These are phyloP conservation scores for Pardalotus punctatus DNA, from an alignment of 2,113 vertebrate species.

Conservation along the genomic window DNA sequence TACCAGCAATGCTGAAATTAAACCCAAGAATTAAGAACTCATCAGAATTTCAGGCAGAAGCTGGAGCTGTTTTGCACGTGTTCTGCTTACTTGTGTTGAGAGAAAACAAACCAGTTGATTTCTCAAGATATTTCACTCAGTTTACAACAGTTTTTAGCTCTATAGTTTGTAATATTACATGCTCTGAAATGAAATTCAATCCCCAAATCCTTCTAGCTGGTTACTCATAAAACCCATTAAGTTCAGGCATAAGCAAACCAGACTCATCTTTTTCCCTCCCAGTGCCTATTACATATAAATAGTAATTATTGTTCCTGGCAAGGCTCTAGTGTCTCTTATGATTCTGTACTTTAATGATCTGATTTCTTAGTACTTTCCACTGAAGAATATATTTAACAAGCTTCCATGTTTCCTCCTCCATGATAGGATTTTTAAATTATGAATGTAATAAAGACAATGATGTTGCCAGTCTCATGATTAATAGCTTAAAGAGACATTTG, in stretches of 20 bases:
- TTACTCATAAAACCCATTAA: constrained; percentile 62
- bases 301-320: constrained; percentile 68
- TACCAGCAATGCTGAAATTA: not conserved
- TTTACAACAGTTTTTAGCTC: constrained; percentile 8
- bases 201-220: constrained; percentile 50
- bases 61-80: not conserved
- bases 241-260: constrained; percentile 45
- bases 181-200: constrained; percentile 46
- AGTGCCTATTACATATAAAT: constrained; percentile 60
- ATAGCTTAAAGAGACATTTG: constrained; percentile 46
- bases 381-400: constrained; percentile 65
- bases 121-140: constrained; percentile 64
- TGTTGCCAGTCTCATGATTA: constrained; percentile 57
- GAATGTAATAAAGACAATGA: constrained; percentile 68
- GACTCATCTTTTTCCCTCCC: constrained; percentile 48
- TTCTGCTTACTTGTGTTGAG: not conserved
- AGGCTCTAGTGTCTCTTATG: constrained; percentile 44
- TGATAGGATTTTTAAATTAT: constrained; percentile 63
- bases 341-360: constrained; percentile 59
- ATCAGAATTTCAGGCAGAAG: not conserved
- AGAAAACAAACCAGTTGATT: constrained; percentile 61
- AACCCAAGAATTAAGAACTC: not conserved
- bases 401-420: constrained; percentile 54
- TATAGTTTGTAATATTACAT: constrained; percentile 53
- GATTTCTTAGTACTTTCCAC: constrained; percentile 54